These are phyloP conservation scores for Scalopus aquaticus DNA, from an alignment of 2,113 vertebrate species.

Conservation along the genomic window DNA sequence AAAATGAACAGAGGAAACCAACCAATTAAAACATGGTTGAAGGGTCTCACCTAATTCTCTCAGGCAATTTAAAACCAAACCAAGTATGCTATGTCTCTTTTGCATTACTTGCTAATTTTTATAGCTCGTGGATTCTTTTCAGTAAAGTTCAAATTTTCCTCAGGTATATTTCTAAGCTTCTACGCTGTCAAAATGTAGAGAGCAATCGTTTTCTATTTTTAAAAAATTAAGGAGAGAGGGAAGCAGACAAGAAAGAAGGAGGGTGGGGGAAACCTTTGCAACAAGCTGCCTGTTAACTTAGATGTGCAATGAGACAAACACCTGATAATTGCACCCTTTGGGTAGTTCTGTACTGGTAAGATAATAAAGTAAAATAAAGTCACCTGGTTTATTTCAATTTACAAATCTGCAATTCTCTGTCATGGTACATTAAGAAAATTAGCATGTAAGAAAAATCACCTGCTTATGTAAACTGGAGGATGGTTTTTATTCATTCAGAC, in stretches of 20 bases:
- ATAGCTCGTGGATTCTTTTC: slow-evolving; percentile 58
- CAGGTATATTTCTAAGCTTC: slow-evolving; percentile 48
- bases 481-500: slow-evolving; percentile 65
- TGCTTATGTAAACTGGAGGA: slow-evolving; percentile 70
- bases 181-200: slow-evolving; percentile 35
- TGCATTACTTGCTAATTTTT: slow-evolving; percentile 13
- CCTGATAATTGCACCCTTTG: slow-evolving; percentile 54
- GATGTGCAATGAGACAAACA: slow-evolving; percentile 56
- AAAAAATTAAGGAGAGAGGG: background rate
- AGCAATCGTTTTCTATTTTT: slow-evolving; percentile 35
- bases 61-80: slow-evolving; percentile 44
- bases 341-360: slow-evolving; percentile 53
- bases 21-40: slow-evolving; percentile 52
- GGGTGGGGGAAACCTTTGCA: background rate
- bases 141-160: slow-evolving; percentile 52
- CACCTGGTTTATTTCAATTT: slow-evolving; percentile 73
- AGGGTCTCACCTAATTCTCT: slow-evolving; percentile 65
- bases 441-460: slow-evolving; percentile 75
- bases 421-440: slow-evolving; percentile 73
- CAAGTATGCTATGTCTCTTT: background rate
- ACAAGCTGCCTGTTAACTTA: slow-evolving; percentile 38
- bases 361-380: slow-evolving; percentile 72
- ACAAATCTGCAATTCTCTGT: slow-evolving; percentile 62
- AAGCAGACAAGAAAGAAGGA: background rate
- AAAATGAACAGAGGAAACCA: slow-evolving; percentile 35